phyloP scores from a whole-genome alignment of 2,797 vertebrate species.

The Melanotaenia pygmaea region DNA sequence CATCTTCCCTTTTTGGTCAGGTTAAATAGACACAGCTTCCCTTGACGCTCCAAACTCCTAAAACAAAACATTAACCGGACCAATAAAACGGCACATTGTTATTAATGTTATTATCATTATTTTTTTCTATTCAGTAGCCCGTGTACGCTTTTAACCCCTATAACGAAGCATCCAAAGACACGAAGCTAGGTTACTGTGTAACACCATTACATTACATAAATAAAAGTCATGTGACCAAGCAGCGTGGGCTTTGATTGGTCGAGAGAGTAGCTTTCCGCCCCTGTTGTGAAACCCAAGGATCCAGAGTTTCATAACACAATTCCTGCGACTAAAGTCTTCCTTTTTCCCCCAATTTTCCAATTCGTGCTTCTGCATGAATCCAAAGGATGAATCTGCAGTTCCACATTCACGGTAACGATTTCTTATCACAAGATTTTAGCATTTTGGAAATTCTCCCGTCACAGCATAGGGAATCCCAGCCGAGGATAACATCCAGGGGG shows the following conservation, averaged over 20 bases:
- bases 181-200: conserved; percentile 63
- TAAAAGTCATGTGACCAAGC: conserved; percentile 80
- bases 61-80: not conserved
- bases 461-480: conserved; percentile 49
- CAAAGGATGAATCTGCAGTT: accelerated
- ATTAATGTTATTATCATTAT: not conserved
- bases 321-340: conserved; percentile 45
- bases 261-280: conserved; percentile 61
- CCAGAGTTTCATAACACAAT: conserved; percentile 83
- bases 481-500: conserved; percentile 19
- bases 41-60: conserved; percentile 37
- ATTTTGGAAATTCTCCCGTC: not conserved
- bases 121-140: not conserved
- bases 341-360: not conserved
- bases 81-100: not conserved
- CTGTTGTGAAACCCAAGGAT: conserved; percentile 85
- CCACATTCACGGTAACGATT: not conserved
- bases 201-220: conserved; percentile 84
- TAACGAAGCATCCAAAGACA: conserved; percentile 7
- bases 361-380: not conserved
- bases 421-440: not conserved
- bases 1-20: conserved; percentile 39
- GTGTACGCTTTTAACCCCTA: conserved; percentile 42
- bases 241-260: conserved; percentile 75
- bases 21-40: conserved; percentile 26